Conservation (phyloP, 1,140 invertebrate species). For the Calephelis virginiensis region DNA sequence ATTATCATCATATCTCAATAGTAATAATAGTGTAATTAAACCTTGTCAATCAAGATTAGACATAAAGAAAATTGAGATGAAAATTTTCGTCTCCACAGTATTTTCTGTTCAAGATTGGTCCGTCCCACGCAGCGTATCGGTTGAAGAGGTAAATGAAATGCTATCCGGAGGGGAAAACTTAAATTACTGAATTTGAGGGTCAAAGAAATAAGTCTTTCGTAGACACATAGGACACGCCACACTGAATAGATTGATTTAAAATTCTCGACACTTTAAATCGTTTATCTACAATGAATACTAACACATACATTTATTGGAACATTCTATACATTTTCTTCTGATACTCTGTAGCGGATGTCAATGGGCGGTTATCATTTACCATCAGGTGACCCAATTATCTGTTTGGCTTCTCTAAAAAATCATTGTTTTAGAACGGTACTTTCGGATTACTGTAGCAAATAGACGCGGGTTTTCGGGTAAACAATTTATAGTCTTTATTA, state of each 20-base stretch:
- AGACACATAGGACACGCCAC: slow-evolving; percentile 59
- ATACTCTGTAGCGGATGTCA: background rate
- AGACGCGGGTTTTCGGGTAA: too few relatives aligned
- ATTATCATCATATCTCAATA: too few relatives aligned
- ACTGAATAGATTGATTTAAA: slow-evolving; percentile 65
- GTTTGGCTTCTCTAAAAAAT: too few relatives aligned
- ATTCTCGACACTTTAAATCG: slow-evolving; percentile 31
- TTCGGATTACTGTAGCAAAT: too few relatives aligned
- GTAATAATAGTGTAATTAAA: too few relatives aligned
- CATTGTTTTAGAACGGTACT: too few relatives aligned
- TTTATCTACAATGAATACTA: background rate
- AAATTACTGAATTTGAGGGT: slow-evolving; percentile 79
- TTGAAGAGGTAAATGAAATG: slow-evolving; percentile 79
- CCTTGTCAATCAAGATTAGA: too few relatives aligned
- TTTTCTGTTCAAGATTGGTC: slow-evolving; percentile 67
- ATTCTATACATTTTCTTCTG: background rate
- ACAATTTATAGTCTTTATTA: too few relatives aligned
- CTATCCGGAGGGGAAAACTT: slow-evolving; percentile 77
- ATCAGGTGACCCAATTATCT: too few relatives aligned
- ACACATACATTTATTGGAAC: background rate
- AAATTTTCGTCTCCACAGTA: slow-evolving; percentile 35
- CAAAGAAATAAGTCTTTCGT: slow-evolving; percentile 74
- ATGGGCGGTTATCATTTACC: too few relatives aligned
- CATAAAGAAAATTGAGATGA: background rate
- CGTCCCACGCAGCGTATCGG: slow-evolving; percentile 75